Evolutionary conservation across 2,113 vertebrate genomes (phyloP), one percentile per base, ranked within the genome.

Genomic region (Pachyramphus minor): DNA sequence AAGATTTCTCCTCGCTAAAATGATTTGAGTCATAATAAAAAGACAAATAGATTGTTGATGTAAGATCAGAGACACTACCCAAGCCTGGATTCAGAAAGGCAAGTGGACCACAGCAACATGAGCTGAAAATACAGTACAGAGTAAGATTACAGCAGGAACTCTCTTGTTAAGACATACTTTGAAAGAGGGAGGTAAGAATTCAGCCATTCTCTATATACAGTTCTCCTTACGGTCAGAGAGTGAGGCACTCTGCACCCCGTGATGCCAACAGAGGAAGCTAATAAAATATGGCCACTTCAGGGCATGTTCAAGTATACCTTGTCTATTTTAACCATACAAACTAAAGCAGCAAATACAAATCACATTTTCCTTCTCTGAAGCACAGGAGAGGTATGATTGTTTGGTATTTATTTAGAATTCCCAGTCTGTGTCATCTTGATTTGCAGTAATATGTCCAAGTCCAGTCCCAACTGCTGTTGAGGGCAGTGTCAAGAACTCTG

Each of bases 221-320:
- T 60, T 73, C 82, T 91, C 56, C 73, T 81, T 79, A 24, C 0
- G 3, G 33, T 60, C 77, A 79, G 62, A 56, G 84, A 79, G 39
- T 59, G 72, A 95, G 84, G 59, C 83, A 66, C 1, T 0, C 71
- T 67, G 78, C 27, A 27, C 68, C 81, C 90, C 11, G 39, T 58
- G 68, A 83, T 60, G 72, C 68, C 39, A 75, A 28, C 18, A 71
- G 14, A 86, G 42, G 47, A 88, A 74, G 67, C 53, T 80, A 69
- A 66, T 56, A 53, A 79, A 91, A 68, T 68, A 60, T 3, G 92
- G 95, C 92, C 94, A 93, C 77, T 94, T 95, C 74, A 47, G 47
- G 95, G 90, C 93, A 84, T 94, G 97, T 98, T 98, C 98, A 98
- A 98, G 98, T 98, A 98, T 97, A 96, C 63, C 52, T 91, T 79